Evolutionary conservation across 2,113 vertebrate species (phyloP), one percentile per base, ranked within the genome.

Genomic region (Hypanus sabinus): DNA sequence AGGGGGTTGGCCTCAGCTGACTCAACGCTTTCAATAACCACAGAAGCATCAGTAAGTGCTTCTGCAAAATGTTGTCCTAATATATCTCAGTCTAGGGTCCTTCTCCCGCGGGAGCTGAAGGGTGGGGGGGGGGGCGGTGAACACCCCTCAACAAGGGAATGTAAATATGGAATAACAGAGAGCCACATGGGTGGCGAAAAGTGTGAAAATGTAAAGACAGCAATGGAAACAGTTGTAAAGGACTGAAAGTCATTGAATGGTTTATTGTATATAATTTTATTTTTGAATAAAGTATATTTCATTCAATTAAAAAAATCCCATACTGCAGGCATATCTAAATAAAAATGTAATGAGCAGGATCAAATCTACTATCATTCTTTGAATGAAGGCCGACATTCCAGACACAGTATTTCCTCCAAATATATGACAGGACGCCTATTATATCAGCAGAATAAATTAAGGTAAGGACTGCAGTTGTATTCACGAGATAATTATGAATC

Each of bases 31-130:
- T 55, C 70, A 75, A 93, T 55, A 93, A 71, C 91, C 91, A 93
- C 68, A 93, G n/a, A 68, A 73, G 38, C 68, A 93, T 93, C 88
- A 70, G 70, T 91, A 91, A 91, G 68, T 91, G 62, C 88, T 36
- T 33, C 30, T 91, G 88, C 33, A 92, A 70, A 1, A 71, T 9
- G 70, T n/a, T 22, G n/a, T 70, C 88, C 38, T 22, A 62, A 92
- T 92, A 70, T 70, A 92, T 70, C n/a, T n/a, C n/a, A n/a, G n/a
- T n/a, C n/a, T n/a, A n/a, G n/a, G n/a, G n/a, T n/a, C n/a, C n/a
- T n/a, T n/a, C n/a, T n/a, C n/a, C n/a, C n/a, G n/a, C n/a, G n/a
- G n/a, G n/a, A n/a, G n/a, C n/a, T n/a, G n/a, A n/a, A n/a, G n/a
- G n/a, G n/a, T n/a, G n/a, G n/a, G n/a, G n/a, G n/a, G n/a, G n/a